A percentile compares a stretch with the other conserved stretches of the same genome.
phyloP scores from a whole-genome alignment of 2,888 invertebrate species.

The Pterostichus madidus region DNA sequence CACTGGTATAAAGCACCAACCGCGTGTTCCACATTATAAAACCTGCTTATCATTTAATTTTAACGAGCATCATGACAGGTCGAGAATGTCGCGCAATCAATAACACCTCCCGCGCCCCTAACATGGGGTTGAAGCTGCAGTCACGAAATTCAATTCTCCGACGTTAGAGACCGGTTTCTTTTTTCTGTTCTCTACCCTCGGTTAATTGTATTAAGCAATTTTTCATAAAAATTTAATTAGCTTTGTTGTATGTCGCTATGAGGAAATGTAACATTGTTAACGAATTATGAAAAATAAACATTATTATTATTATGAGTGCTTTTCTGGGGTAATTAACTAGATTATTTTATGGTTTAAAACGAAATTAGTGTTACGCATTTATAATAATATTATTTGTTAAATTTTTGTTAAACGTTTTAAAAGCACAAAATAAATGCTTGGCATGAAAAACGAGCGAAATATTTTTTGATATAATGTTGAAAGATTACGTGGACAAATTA shows the following conservation, averaged over 20 bases:
- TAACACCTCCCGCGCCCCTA: neutral
- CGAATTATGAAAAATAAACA: slow-evolving; percentile 18
- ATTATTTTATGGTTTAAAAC: neutral
- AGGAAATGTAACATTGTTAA: neutral
- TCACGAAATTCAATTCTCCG: slow-evolving; percentile 48
- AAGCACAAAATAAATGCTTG: too few relatives aligned
- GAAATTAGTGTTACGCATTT: neutral
- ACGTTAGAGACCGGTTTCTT: neutral
- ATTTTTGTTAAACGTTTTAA: too few relatives aligned
- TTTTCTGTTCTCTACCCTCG: neutral
- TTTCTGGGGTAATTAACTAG: neutral
- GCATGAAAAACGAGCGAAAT: too few relatives aligned
- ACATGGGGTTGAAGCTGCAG: neutral
- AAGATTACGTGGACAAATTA: too few relatives aligned
- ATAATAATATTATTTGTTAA: neutral
- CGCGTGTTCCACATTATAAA: slow-evolving; percentile 22
- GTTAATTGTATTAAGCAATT: slow-evolving; percentile 32
- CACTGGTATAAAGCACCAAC: neutral
- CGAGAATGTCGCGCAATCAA: slow-evolving; percentile 41
- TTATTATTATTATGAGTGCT: slow-evolving; percentile 23
- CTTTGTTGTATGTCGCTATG: neutral
- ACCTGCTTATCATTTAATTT: slow-evolving; percentile 48
- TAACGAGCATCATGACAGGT: slow-evolving; percentile 55
- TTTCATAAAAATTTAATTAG: slow-evolving; percentile 34
- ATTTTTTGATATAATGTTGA: too few relatives aligned